Evolutionary conservation across 2,113 vertebrate genomes (phyloP), one percentile per base, ranked within the genome.

Genomic region (Smithornis capensis): DNA sequence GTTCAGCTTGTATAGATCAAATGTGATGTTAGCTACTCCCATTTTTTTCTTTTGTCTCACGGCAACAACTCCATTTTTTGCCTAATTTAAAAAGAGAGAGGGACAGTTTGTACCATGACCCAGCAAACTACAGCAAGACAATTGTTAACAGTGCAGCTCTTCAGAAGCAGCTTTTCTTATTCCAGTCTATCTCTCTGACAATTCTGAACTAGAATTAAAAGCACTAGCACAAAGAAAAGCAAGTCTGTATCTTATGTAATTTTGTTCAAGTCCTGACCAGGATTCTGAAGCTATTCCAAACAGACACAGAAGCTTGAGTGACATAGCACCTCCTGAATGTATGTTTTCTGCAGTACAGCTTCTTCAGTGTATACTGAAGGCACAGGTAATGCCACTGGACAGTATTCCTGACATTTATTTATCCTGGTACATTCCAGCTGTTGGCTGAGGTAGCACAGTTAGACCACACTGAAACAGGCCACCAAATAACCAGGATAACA

Each of bases 1-100:
- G 84, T 97, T 98, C 94, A 98, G 93, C 92, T 98, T 99, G 96
- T 99, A 99, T 47, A 99, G 96, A 90, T 99, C 98, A 44, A 99
- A 97, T 23, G 97, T 98, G 93, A 99, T 89, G 53, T 97, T 98
- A 31, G 98, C 98, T n/a, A 99, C 98, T 47, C 98, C 98, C 12
- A 96, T 98, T 93, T 96, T 98, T 95, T 97, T 98, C 9, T 97
- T 93, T 44, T 82, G 97, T 67, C 67, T 96, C 68, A 84, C 27
- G 69, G 92, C 13, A 0, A 84, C 40, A 7, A 86, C 12, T 45
- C 77, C 87, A 62, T 86, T 97, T 81, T 57, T 95, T 24, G 92
- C 86, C 98, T 98, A 47, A 31, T 80, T 67, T 28, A 31, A 73
- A 62, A n/a, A 77, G 52, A 63, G 6, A 33, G 45, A 73, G 47